Base-by-base conservation (phyloP, 2,888 invertebrate genomes). In the Seira sanloemensis region DNA sequence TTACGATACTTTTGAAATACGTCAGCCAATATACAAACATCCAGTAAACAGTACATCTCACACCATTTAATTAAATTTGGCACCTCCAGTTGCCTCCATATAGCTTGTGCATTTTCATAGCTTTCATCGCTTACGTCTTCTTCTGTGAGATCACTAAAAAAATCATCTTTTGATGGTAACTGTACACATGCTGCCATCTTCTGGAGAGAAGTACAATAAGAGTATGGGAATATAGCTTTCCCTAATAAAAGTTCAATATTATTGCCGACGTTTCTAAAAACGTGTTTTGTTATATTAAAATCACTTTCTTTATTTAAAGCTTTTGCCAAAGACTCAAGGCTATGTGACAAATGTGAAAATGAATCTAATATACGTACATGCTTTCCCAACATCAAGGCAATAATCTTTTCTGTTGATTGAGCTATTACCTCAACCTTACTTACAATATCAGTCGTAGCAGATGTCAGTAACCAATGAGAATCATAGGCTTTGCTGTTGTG, bases 361-460 rank as follows among this genome's bases (percentile, higher is more conserved):
- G 18, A 5, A 16, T 69, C 69, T 12, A 69, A 46, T 19, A 69
- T 21, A 9, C 46, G 18, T 19, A 69, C 2, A 69, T 69, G 37
- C 21, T 9, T 37, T 2, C 24, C 46, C 16, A 69, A 21, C 19
- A 69, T 37, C 1, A 69, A 16, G 21, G 19, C 27, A 18, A 69
- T 69, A 12, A 69, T 69, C 21, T 69, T 46, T 46, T 69, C 69
- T 46, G 46, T 21, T 19, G 37, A 37, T 16, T 69, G 69, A 0
- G 19, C 69, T 5, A 69, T 69, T 19, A 69, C 16, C 23, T 69
- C 69, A 46, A 69, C 16, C 7, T 69, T 69, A 21, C 2, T 5
- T 4, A 69, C 46, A 7, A 46, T 46, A 0, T 69, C 69, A 18
- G 1, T 27, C 0, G 69, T 69, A 19, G 69, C 69, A 19, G 46